phyloP scores from a whole-genome alignment of 2,113 vertebrate species.

The Gnathonemus longibarbis region DNA sequence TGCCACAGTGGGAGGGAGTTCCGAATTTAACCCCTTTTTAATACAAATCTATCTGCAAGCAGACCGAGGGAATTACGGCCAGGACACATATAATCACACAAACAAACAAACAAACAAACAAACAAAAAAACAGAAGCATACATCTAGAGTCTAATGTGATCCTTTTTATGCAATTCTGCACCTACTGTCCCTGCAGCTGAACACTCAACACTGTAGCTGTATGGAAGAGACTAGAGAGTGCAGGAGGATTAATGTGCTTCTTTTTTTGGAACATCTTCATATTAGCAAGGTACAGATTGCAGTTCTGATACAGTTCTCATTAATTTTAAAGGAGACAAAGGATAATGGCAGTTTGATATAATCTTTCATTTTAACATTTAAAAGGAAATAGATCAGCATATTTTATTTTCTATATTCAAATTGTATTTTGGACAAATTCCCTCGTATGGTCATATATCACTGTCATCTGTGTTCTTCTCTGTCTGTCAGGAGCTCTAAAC shows the following conservation, averaged over 20 bases:
- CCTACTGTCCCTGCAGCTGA: neutral
- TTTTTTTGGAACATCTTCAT: neutral
- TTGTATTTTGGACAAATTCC: neutral
- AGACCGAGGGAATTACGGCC: neutral
- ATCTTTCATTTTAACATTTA: conserved; percentile 2
- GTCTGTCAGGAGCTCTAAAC: neutral
- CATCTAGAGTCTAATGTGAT: neutral
- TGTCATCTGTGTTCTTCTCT: neutral
- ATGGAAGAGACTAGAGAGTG: neutral
- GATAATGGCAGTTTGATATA: neutral
- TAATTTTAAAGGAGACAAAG: neutral
- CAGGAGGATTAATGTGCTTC: neutral
- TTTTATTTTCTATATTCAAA: neutral
- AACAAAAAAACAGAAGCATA: neutral
- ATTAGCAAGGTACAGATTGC: neutral
- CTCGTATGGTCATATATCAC: neutral
- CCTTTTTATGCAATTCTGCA: neutral
- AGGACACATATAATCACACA: neutral
- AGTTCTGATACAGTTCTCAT: neutral
- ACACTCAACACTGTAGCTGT: neutral
- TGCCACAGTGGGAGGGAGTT: neutral
- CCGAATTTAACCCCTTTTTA: neutral
- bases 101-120: neutral
- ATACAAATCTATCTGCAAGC: neutral
- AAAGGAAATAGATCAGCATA: neutral